Evolutionary conservation across 2,797 vertebrate species (phyloP).

Genomic region (Malacoraja senta): DNA sequence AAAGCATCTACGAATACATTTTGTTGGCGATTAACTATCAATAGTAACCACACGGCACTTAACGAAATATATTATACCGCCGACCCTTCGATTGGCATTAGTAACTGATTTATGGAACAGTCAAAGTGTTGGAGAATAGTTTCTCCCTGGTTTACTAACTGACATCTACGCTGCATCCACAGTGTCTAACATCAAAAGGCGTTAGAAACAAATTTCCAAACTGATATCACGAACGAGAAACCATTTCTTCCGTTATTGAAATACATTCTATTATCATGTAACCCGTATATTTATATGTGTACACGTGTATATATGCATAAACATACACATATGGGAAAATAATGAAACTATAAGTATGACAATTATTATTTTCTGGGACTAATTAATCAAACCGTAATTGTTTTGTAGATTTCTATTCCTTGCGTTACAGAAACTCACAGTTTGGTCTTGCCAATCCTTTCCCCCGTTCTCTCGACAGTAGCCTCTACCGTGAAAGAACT

Average conservation of each 20-base stretch:
- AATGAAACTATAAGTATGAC: neutral
- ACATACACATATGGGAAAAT: neutral
- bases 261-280: neutral
- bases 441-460: neutral
- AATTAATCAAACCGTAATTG: neutral
- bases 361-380: neutral
- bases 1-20: neutral
- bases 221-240: neutral
- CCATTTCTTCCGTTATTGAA: neutral
- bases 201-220: slow-evolving; percentile 9
- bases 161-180: neutral
- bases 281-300: neutral
- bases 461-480: neutral
- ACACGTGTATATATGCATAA: neutral
- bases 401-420: neutral
- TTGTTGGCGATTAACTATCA: slow-evolving; percentile 3
- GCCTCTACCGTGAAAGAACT: neutral
- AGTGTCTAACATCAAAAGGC: neutral
- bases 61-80: slow-evolving; percentile 4
- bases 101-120: slow-evolving; percentile 12
- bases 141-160: neutral
- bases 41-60: neutral
- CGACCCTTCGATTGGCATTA: neutral
- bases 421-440: neutral
- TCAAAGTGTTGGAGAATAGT: neutral